These are phyloP conservation scores for Leguminivora glycinivorella DNA, from an alignment of 1,140 invertebrate genomes.

Conservation along the genomic window DNA sequence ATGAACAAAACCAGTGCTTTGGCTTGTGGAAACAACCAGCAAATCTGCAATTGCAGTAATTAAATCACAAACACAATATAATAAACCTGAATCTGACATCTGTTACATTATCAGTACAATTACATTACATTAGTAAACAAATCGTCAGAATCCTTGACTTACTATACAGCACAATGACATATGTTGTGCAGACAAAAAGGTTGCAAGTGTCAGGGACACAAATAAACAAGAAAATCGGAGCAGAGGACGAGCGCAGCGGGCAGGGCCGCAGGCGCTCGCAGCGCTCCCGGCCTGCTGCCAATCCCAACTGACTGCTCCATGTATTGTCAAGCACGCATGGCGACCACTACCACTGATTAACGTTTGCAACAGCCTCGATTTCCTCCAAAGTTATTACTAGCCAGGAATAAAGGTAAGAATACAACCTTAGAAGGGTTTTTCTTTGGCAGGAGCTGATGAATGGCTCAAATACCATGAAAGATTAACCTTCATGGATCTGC, in stretches of 20 bases:
- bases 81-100: background rate
- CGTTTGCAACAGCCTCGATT: background rate
- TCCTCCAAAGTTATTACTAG: background rate
- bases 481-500: constrained; percentile 72
- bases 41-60: background rate
- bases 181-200: constrained; percentile 19
- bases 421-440: background rate
- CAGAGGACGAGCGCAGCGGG: background rate
- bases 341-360: constrained; percentile 33
- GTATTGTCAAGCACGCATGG: constrained; percentile 61
- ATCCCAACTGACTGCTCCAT: constrained; percentile 1
- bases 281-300: background rate
- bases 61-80: background rate
- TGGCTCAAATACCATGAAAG: constrained; percentile 49
- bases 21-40: background rate
- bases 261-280: background rate
- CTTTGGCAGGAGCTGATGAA: constrained; percentile 26
- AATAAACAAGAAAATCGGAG: constrained; percentile 14
- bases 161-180: constrained; percentile 21
- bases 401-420: background rate
- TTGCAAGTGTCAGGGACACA: constrained; percentile 22
- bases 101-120: constrained; percentile 14
- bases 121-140: constrained; percentile 8
- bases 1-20: background rate
- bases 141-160: constrained; percentile 8